Evolutionary conservation across 2,113 vertebrate species (phyloP), one percentile per base, ranked within the genome.

Genomic region (Globicephala melas): DNA sequence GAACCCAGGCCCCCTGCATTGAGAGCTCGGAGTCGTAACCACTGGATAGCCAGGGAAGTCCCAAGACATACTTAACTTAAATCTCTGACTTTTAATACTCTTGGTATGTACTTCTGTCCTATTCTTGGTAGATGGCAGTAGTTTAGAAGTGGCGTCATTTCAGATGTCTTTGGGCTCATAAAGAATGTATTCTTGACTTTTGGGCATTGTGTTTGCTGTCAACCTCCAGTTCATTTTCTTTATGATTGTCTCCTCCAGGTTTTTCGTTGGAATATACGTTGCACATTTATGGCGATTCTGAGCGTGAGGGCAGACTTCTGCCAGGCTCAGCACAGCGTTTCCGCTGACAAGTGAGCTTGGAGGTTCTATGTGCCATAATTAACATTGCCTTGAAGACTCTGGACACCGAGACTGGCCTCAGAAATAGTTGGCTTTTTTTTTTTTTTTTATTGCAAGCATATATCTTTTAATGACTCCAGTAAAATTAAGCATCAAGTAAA

Each of bases 251-350:
- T 76, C 96, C 7, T 13, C 2, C 85, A 99, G 99, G 99, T 98
- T 99, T 99, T 99, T 99, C 98, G 99, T 99, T 99, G 99, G 98
- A 99, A 99, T 99, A 99, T 98, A 97, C 98, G 99, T 98, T 98
- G 98, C 99, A 99, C 99, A 99, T 99, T 99, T 99, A 99, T 99
- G 99, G 99, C 99, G 99, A 99, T 99, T 99, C 99, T 99, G 99
- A 99, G 99, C 77, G 98, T 99, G 98, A 99, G 99, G 98, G 99
- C 99, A 99, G 99, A 99, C 96, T 99, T 99, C 99, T 99, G 99
- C 99, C 99, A 99, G 99, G 99, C 99, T 99, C 99, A 99, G 99
- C 99, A 99, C 99, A 99, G 99, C 99, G 97, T 98, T 99, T 99
- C 99, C 70, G 99, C 99, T 98, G 99, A 99, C 99, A 99, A 99